These are phyloP conservation scores for Phrynosoma platyrhinos DNA, from an alignment of 2,113 vertebrate genomes.

Conservation along the genomic window DNA sequence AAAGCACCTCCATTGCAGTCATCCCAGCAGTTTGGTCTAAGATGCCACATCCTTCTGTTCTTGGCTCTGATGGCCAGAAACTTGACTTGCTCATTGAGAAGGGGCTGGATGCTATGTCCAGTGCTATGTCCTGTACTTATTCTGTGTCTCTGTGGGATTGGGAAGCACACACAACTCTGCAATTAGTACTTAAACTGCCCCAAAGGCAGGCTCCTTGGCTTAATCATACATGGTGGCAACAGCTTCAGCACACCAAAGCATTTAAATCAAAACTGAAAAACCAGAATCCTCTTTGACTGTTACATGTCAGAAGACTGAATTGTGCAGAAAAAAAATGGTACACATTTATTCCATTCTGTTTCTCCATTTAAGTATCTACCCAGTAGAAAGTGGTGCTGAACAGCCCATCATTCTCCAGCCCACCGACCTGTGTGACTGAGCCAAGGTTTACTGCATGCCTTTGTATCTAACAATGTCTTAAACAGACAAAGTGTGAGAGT, in stretches of 20 bases:
- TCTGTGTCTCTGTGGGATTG: neutral
- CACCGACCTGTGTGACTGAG: slow-evolving; percentile 16
- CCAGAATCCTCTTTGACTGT: neutral
- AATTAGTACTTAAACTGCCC: neutral
- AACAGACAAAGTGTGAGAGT: neutral
- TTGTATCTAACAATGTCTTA: neutral
- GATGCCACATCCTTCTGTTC: too few relatives aligned
- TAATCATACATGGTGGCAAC: neutral
- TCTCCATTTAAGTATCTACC: slow-evolving; percentile 30
- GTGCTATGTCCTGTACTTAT: neutral
- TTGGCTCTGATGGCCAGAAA: neutral
- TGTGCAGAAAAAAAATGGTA: too few relatives aligned
- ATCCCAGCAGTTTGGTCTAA: neutral
- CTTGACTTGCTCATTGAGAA: too few relatives aligned
- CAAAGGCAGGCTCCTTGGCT: neutral
- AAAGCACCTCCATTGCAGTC: too few relatives aligned
- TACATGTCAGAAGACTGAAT: too few relatives aligned
- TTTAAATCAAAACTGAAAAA: neutral
- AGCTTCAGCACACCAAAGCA: neutral
- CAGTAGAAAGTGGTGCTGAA: neutral
- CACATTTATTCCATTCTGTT: neutral
- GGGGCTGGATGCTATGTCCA: neutral
- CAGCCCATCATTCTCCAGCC: slow-evolving; percentile 24
- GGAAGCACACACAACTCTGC: slow-evolving; percentile 11
- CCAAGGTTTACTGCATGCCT: slow-evolving; percentile 45